A percentile compares a stretch with the other conserved stretches of the same genome.
Conservation (phyloP, 2,113 vertebrate genomes). For the Mellivora capensis region DNA sequence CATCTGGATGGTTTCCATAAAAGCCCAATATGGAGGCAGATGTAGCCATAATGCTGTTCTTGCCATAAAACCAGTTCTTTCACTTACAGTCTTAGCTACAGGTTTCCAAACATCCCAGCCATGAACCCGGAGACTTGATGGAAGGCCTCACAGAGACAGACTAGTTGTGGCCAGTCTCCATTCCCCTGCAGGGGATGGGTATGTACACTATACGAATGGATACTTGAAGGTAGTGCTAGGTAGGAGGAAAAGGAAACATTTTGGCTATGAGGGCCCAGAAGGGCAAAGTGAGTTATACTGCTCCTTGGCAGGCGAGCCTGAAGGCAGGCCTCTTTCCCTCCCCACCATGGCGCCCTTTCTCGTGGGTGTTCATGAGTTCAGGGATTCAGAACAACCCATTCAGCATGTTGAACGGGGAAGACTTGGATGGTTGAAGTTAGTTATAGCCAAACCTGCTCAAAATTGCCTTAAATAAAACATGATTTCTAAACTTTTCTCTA, state of each 20-base stretch:
- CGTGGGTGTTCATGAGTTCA: neutral
- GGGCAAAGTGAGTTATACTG: neutral
- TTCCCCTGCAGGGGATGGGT: neutral
- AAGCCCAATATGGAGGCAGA: conserved; percentile 73
- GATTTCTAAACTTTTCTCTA: conserved; percentile 2
- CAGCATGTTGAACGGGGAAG: neutral
- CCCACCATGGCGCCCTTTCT: neutral
- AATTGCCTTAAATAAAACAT: neutral
- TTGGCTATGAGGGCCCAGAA: neutral
- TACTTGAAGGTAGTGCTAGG: neutral
- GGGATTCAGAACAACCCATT: neutral
- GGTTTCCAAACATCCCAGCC: conserved; percentile 69
- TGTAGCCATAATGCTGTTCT: conserved; percentile 70
- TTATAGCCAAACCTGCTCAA: neutral
- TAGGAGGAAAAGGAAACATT: neutral
- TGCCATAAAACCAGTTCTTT: conserved; percentile 72
- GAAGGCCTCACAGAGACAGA: conserved; percentile 59
- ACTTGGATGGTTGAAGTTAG: neutral
- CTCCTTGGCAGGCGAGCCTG: neutral
- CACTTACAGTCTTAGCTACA: conserved; percentile 69
- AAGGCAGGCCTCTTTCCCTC: neutral
- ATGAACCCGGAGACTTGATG: conserved; percentile 53
- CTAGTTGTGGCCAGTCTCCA: neutral
- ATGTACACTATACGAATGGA: neutral
- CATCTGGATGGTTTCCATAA: conserved; percentile 74